phyloP scores from a whole-genome alignment of 2,113 vertebrate genomes.

The Oreochromis niloticus region DNA sequence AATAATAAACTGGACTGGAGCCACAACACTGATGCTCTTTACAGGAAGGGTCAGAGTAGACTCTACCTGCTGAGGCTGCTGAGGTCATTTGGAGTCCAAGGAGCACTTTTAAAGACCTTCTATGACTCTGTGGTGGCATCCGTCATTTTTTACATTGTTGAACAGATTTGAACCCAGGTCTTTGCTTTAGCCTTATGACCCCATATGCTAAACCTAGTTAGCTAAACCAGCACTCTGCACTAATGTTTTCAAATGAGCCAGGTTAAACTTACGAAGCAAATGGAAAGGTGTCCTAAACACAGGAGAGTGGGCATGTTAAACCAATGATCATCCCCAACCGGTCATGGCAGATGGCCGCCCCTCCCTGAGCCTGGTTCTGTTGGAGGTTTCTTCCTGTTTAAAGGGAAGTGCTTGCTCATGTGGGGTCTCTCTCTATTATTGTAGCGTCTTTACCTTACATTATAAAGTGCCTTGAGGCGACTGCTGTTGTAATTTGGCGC shows the following conservation, averaged over 20 bases:
- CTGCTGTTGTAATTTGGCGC: not conserved
- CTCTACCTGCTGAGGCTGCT: no score
- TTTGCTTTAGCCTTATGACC: not conserved
- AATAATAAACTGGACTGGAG: no score
- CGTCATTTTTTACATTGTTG: no score
- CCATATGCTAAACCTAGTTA: not conserved
- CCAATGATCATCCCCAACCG: fast-evolving
- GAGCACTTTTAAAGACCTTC: no score
- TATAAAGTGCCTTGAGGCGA: not conserved
- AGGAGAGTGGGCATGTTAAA: not conserved
- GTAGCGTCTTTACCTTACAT: not conserved
- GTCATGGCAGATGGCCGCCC: not conserved
- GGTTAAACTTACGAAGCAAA: not conserved
- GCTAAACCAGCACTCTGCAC: not conserved
- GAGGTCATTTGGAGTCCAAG: no score
- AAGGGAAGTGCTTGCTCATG: not conserved
- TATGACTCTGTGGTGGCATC: no score
- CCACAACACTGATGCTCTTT: no score
- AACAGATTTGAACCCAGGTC: not conserved
- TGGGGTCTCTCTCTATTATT: not conserved
- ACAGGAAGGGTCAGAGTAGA: no score
- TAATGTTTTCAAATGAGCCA: not conserved
- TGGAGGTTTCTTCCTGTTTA: not conserved
- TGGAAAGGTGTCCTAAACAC: not conserved
- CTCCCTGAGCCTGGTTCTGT: not conserved